Percentiles rank a stretch among this genome's conserved stretches.
phyloP scores from a whole-genome alignment of 2,888 invertebrate genomes.

The Halocaridina rubra region DNA sequence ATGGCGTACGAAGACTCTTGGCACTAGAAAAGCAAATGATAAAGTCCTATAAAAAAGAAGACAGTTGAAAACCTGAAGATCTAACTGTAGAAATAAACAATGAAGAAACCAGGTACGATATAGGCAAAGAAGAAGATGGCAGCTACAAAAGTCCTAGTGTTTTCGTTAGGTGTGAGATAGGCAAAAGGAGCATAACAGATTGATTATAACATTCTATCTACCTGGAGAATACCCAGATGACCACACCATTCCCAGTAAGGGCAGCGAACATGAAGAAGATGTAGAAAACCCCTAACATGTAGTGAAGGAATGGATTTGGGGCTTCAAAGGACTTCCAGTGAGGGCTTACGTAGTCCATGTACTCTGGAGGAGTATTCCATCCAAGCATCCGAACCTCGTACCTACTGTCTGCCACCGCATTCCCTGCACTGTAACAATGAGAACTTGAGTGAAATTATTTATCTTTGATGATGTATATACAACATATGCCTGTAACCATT shows the following conservation, averaged over 20 bases:
- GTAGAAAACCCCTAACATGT: slow-evolving; percentile 76
- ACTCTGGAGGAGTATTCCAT: slow-evolving; percentile 78
- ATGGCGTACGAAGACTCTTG: slow-evolving; percentile 79
- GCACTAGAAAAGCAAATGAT: slow-evolving; percentile 66
- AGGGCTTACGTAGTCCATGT: slow-evolving; percentile 75
- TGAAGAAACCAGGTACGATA: slow-evolving; percentile 80
- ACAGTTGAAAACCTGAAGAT: too few species aligned
- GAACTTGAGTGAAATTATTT: too few species aligned
- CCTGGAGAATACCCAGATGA: slow-evolving; percentile 68
- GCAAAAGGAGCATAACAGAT: too few species aligned
- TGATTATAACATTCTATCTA: too few species aligned
- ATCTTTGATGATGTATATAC: too few species aligned
- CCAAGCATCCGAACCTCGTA: slow-evolving; percentile 71
- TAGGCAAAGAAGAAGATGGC: slow-evolving; percentile 83
- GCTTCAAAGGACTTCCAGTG: slow-evolving; percentile 79
- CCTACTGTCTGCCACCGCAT: background rate
- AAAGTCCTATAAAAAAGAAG: too few species aligned
- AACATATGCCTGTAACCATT: too few species aligned
- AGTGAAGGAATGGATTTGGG: slow-evolving; percentile 77
- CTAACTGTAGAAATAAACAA: slow-evolving; percentile 86
- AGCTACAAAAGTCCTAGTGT: slow-evolving; percentile 75
- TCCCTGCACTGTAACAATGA: too few species aligned
- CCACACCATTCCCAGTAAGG: slow-evolving; percentile 73
- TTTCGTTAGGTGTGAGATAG: slow-evolving; percentile 37
- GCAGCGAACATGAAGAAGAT: slow-evolving; percentile 75